phyloP scores from a whole-genome alignment of 2,113 vertebrate genomes.

The Cricetomys ansorgei region DNA sequence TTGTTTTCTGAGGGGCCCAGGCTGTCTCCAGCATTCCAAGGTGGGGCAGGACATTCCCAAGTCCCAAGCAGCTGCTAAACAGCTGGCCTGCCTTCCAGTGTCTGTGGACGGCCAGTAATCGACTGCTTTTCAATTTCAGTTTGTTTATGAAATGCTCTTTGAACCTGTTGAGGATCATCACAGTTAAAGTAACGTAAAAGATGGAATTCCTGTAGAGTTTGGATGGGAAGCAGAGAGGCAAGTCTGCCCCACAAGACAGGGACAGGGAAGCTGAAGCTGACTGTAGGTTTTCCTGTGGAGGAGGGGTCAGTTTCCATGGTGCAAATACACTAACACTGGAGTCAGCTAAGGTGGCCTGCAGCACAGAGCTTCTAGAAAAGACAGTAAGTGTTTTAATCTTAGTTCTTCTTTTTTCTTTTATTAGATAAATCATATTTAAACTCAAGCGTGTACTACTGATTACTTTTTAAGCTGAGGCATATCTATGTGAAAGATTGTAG shows the following conservation, averaged over 20 bases:
- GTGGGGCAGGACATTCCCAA: background rate
- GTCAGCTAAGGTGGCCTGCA: too few relatives aligned
- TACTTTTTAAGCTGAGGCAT: background rate
- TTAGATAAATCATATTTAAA: background rate
- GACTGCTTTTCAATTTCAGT: background rate
- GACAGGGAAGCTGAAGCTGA: background rate
- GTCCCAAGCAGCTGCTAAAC: fast-evolving
- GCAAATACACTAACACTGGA: constrained; percentile 44
- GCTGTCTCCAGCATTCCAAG: fast-evolving
- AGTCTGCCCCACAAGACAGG: fast-evolving
- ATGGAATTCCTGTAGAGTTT: background rate
- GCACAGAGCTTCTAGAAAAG: background rate
- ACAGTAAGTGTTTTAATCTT: constrained; percentile 57
- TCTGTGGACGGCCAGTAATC: background rate
- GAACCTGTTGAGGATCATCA: background rate
- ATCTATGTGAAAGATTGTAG: background rate
- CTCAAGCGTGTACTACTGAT: background rate
- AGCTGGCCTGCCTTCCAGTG: background rate
- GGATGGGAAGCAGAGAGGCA: background rate
- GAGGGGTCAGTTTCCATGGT: constrained; percentile 72
- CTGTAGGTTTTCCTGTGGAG: background rate
- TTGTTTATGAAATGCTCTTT: background rate
- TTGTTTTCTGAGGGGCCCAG: background rate
- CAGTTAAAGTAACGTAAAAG: background rate
- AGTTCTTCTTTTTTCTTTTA: background rate